phyloP scores from a whole-genome alignment of 2,113 vertebrate genomes.

The Notiomystis cincta region DNA sequence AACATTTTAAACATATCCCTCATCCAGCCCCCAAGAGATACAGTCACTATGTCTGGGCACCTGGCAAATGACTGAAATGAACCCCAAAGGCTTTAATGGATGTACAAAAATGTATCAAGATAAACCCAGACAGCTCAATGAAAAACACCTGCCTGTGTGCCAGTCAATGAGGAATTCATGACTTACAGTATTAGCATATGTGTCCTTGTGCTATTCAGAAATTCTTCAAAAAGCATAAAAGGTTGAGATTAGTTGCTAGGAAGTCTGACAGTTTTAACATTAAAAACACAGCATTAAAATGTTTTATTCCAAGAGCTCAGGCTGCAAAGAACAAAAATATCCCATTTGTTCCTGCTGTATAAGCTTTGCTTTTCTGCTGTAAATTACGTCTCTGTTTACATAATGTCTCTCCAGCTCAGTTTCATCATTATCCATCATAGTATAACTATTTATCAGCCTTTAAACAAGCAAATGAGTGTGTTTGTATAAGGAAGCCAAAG shows the following conservation, averaged over 20 bases:
- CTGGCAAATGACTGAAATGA: slow-evolving; percentile 18
- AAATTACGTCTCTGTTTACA: neutral
- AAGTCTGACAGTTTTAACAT: neutral
- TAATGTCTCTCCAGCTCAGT: neutral
- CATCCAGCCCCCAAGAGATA: neutral
- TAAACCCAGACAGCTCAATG: slow-evolving; percentile 6
- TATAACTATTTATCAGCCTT: slow-evolving; percentile 9
- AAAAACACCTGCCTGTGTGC: slow-evolving; percentile 8
- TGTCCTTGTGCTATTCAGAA: slow-evolving; percentile 28
- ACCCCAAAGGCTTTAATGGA: neutral
- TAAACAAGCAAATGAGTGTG: neutral
- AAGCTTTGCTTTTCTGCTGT: neutral
- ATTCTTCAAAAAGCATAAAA: slow-evolving; percentile 35
- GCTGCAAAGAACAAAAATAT: neutral
- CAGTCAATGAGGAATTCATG: neutral
- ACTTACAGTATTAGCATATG: neutral
- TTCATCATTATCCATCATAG: neutral
- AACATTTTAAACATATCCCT: slow-evolving; percentile 9
- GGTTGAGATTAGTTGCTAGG: neutral
- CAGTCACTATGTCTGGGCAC: neutral
- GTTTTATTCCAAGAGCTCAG: neutral
- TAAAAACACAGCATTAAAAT: slow-evolving; percentile 19
- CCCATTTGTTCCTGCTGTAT: neutral
- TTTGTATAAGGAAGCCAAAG: neutral
- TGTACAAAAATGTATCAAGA: slow-evolving; percentile 16